Percentiles rank a stretch among this genome's conserved stretches.
Evolutionary conservation across 2,888 invertebrate genomes (phyloP).

Genomic region (Actias luna): DNA sequence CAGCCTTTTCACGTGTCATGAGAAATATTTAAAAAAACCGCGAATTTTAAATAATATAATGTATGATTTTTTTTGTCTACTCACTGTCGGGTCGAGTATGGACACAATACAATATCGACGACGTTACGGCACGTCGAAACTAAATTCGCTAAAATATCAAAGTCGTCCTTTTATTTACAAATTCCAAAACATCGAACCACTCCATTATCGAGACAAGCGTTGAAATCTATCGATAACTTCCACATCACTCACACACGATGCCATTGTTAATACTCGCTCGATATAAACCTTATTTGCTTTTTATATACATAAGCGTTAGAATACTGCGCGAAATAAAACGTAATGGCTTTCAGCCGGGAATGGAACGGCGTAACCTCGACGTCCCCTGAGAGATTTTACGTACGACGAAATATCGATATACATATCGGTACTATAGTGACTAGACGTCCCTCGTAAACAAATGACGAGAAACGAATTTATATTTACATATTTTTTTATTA

Average conservation of each 20-base stretch:
- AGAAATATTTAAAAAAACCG: too few relatives aligned
- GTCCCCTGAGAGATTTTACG: neutral
- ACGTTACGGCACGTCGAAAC: constrained; percentile 29
- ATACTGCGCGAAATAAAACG: constrained; percentile 51
- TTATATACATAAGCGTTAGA: constrained; percentile 64
- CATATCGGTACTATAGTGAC: constrained; percentile 67
- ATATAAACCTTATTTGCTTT: constrained; percentile 30
- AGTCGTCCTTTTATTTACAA: constrained; percentile 51
- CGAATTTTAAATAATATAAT: too few relatives aligned
- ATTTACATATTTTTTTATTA: constrained; percentile 58
- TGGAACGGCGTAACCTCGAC: constrained; percentile 23
- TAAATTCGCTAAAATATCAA: constrained; percentile 63
- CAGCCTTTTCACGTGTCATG: too few relatives aligned
- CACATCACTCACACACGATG: neutral
- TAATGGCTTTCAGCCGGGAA: constrained; percentile 48
- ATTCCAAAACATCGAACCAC: constrained; percentile 16
- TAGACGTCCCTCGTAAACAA: constrained; percentile 61
- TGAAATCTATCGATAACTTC: constrained; percentile 2
- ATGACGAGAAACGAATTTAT: constrained; percentile 49
- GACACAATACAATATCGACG: constrained; percentile 32
- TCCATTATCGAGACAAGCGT: neutral
- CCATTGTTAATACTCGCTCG: neutral
- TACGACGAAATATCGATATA: constrained; percentile 11
- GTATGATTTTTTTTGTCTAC: too few relatives aligned
- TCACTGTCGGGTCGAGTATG: too few relatives aligned